Percentiles rank a stretch among this genome's conserved stretches.
Evolutionary conservation across 2,888 invertebrate genomes (phyloP).

Genomic region (Hecatera dysodea): DNA sequence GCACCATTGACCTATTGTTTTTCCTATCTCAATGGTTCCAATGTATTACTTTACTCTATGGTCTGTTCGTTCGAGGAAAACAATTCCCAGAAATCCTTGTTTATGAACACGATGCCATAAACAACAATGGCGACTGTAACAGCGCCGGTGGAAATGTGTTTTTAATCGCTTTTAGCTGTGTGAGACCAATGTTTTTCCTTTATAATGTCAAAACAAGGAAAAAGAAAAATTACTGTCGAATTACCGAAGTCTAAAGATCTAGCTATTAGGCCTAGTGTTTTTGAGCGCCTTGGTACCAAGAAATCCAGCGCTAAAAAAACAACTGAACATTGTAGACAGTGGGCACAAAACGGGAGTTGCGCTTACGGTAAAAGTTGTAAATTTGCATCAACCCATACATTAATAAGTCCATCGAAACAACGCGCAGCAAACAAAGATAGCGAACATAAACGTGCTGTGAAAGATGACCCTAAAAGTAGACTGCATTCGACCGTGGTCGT

Average conservation of each 20-base stretch:
- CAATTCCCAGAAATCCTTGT: constrained; percentile 4
- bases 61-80: neutral
- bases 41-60: too few species aligned
- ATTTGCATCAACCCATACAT: constrained; percentile 93
- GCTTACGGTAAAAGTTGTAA: constrained; percentile 95
- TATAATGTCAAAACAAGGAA: constrained; percentile 92
- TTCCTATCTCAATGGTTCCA: too few species aligned
- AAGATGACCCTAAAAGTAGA: constrained; percentile 92
- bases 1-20: too few species aligned
- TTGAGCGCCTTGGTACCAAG: constrained; percentile 95
- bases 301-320: constrained; percentile 91
- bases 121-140: constrained; percentile 73
- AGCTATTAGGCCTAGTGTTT: constrained; percentile 94
- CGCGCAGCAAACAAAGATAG: constrained; percentile 92
- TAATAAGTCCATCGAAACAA: constrained; percentile 94
- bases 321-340: constrained; percentile 94
- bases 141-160: constrained; percentile 70
- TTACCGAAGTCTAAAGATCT: constrained; percentile 93
- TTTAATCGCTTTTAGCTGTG: constrained; percentile 74
- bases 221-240: constrained; percentile 95
- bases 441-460: constrained; percentile 88
- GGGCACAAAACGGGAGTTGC: constrained; percentile 94
- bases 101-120: constrained; percentile 32
- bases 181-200: constrained; percentile 87
- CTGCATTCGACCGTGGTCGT: constrained; percentile 92